Evolutionary conservation across 1,140 invertebrate species (phyloP), one percentile per base, ranked within the genome.

Genomic region (Plutomurus gul): DNA sequence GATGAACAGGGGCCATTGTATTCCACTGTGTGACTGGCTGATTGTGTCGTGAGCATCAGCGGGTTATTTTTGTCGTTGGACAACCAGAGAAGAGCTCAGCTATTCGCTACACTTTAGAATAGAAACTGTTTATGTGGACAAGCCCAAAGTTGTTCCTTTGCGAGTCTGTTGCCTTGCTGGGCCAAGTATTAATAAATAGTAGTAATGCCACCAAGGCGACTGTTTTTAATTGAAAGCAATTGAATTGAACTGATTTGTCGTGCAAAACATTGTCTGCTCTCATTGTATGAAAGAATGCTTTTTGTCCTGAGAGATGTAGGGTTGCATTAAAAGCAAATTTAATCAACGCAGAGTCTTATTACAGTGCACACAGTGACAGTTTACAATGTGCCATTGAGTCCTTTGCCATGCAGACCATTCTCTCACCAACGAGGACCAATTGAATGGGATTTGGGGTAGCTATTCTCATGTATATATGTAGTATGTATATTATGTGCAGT

Each of bases 271-370:
- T 11, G 56, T 18, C 30, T 25, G 56, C 56, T 65, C 25, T 65
- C 56, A 65, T 65, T 36, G 11, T 65, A n/a, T 33, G 4, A 11
- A 65, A 65, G 56, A 65, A 65, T 36, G 3, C n/a, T 60, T 51
- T 65, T 65, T 65, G 56, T 65, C 36, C 56, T 65, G 30, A 16
- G 10, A n/a, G 25, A 65, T 65, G 56, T 30, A 30, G 16, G 36
- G 56, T 65, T 11, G 56, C 36, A 65, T 33, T 65, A 65, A 33
- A 30, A 65, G 30, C 27, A 65, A 65, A 65, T 33, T 65, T 65
- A 65, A 65, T 65, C 56, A 65, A 65, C 56, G n/a, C n/a, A 33
- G 56, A 65, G 36, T 73, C 47, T 72, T 78, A 60, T 60, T 37
- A 78, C 70, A 30, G 37, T 37, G 20, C 49, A 25, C 49, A 30